Base-by-base conservation (phyloP, 2,113 vertebrate species). In the Scopus umbretta region DNA sequence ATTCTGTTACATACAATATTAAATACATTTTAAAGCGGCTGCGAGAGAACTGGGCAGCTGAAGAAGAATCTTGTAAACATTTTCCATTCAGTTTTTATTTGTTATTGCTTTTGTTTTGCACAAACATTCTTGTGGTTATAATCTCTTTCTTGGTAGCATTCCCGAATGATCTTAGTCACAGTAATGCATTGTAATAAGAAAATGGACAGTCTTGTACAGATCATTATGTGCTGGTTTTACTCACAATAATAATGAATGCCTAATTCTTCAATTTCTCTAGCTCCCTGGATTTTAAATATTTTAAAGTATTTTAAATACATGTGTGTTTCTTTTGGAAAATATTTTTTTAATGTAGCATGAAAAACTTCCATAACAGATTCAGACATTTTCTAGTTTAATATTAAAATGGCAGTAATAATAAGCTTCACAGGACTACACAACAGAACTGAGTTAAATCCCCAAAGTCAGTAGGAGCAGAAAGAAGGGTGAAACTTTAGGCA, bases 401-500 rank as follows among this genome's bases (percentile, higher is more conserved):
- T 79, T 68, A 71, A 83, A 85, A 88, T 56, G 11, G 56, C 83
- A 71, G 82, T 85, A 70, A 86, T 87, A 87, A 55, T 62, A 92
- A 97, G 6, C 74, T 43, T 80, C 38, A 67, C 3, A 18, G 32
- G 89, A 27, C 22, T 50, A 1, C 30, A n/a, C 10, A 91, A 27
- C 21, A 81, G 45, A 79, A 65, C 26, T 76, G 66, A 90, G 45
- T 80, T 94, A 85, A 85, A 76, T 70, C 62, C n/a, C 74, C n/a
- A 32, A 74, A 62, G 49, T 71, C 26, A 61, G 27, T 42, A 42
- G 22, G 26, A 89, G 94, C 61, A 83, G 58, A 88, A 80, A 83
- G 61, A 67, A 88, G 87, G 89, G 53, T 76, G 78, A 96, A 90
- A 91, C 91, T 78, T 81, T 89, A 96, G 81, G 72, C 50, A 67